Base-by-base conservation (phyloP, 2,888 invertebrate genomes). In the Portevinia maculata region DNA sequence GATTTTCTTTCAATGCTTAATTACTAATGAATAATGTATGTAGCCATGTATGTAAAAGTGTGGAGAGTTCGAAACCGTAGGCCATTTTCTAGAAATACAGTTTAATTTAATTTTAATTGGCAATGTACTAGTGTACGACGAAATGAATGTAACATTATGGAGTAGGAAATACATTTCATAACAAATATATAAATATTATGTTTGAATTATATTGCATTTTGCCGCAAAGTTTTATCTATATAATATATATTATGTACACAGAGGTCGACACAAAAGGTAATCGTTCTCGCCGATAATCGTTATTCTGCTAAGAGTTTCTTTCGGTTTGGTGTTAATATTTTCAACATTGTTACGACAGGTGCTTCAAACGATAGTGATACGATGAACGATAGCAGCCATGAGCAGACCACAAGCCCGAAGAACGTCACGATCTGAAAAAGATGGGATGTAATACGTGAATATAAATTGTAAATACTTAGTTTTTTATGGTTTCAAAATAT, bases 361-460 rank as follows among this genome's bases (percentile, higher is more conserved):
- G 96, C 96, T 90, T 97, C 96, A 89, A 96, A 96, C 0, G 95
- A 93, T 74, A 97, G 91, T 1, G 96, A 96, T 69, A 97, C 93
- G 53, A 95, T 89, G 89, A 97, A 96, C 9, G 96, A 94, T 24
- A 96, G 89, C 75, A 93, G 91, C 89, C 95, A 97, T 0, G 96
- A 96, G 79, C 95, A 93, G 75, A 95, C 94, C n/a, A 95, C 93
- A 88, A 96, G 94, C 5, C 96, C 96, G 87, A 96, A 92, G 92
- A 95, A 97, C 85, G 95, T 92, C 81, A 96, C 94, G 87, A 94
- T 93, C 95, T 95, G 92, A 17, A 91, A n/a, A n/a, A n/a, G n/a
- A n/a, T n/a, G n/a, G n/a, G n/a, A n/a, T n/a, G n/a, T n/a, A n/a
- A n/a, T n/a, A n/a, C n/a, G n/a, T n/a, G n/a, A n/a, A n/a, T n/a